Evolutionary conservation across 2,888 invertebrate species (phyloP), one percentile per base, ranked within the genome.

Genomic region (Drosophila ustulata): DNA sequence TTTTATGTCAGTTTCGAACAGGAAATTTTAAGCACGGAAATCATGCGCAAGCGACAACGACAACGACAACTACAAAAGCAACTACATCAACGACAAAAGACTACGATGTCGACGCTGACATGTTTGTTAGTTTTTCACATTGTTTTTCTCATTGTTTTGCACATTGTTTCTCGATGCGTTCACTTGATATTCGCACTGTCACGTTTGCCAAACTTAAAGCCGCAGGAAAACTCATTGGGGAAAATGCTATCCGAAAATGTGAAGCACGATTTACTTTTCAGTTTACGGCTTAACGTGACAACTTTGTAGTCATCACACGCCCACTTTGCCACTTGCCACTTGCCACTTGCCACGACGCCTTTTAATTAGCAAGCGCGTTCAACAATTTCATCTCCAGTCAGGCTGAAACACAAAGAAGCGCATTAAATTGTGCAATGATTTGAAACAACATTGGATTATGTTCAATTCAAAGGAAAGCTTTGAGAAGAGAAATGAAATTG

Each of bases 21-120:
- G 83, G 86, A 83, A 83, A 83, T 83, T 83, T 83, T 81, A 73
- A 69, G 86, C 74, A 81, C 79, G 82, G 83, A 83, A 85, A 77
- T 85, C 80, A 82, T 68, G 78, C 78, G 80, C 82, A 78, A 78
- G 74, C 66, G 62, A 72, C 75, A 70, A 53, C 70, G 49, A 67
- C 74, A 59, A 18, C 37, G 28, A 53, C 76, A 65, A 18, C 49
- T 18, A 18, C 18, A 18, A 18, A 18, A 34, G n/a, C 47, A 26
- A 6, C 51, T n/a, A 49, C 30, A 8, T 46, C 46, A 34, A 52
- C 52, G 11, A 49, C 37, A 8, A 43, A 52, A 52, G 49, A 58
- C 61, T 46, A 25, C 47, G 13, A 11, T 50, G 64, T 65, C 59
- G 53, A 43, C 58, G 43, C 51, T 61, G 71, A 74, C 75, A 71